Percentiles rank a stretch among this genome's conserved stretches.
Evolutionary conservation across 2,797 vertebrate species (phyloP).

Genomic region (Mastacembelus armatus): DNA sequence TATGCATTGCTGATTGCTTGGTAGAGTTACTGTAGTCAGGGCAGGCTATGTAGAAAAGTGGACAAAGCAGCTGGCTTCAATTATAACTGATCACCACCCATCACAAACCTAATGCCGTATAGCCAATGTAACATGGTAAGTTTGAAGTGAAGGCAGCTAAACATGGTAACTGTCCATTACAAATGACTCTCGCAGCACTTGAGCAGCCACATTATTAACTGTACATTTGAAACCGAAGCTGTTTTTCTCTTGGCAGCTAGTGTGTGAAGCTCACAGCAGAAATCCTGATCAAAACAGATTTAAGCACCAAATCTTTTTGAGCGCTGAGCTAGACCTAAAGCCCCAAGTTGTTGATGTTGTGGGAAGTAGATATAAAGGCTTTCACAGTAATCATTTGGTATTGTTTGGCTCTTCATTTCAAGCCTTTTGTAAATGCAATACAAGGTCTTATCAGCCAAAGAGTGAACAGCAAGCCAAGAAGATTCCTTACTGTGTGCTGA

Average conservation of each 20-base stretch:
- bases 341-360: constrained; percentile 44
- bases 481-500: constrained; percentile 13
- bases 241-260: constrained; percentile 29
- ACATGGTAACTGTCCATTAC: constrained; percentile 1
- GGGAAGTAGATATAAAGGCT: constrained; percentile 41
- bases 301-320: constrained; percentile 52
- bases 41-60: no score
- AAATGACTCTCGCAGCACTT: constrained; percentile 13
- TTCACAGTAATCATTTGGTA: constrained; percentile 48
- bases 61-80: no score
- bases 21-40: no score
- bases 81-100: no score
- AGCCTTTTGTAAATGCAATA: constrained; percentile 40
- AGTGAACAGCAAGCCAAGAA: constrained; percentile 12
- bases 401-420: constrained; percentile 47
- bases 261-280: constrained; percentile 2
- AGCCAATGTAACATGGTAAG: no score
- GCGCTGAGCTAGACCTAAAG: constrained; percentile 38
- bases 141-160: neutral
- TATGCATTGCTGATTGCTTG: no score
- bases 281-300: constrained; percentile 52
- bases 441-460: constrained; percentile 30
- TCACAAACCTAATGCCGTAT: no score
- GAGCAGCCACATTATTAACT: constrained; percentile 6
- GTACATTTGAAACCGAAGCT: constrained; percentile 32